These are phyloP conservation scores for Xylocopa sonorina DNA, from an alignment of 1,140 invertebrate genomes.

Conservation along the genomic window DNA sequence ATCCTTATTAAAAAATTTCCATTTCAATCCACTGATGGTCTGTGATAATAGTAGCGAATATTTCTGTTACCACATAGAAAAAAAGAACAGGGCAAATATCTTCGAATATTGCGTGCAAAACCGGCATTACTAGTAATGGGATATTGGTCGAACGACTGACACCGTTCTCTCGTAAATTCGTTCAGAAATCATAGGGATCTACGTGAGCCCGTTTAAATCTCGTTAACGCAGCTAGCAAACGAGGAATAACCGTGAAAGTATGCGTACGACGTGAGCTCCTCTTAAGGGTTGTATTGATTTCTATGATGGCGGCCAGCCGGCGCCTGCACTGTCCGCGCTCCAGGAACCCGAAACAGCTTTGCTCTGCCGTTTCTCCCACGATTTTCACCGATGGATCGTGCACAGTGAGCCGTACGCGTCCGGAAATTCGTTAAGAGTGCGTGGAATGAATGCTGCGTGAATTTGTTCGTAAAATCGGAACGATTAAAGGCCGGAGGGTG, in stretches of 20 bases:
- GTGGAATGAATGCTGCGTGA: neutral
- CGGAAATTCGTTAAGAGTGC: conserved; percentile 12
- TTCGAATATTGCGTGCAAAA: no score
- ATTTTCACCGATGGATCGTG: neutral
- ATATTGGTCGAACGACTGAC: no score
- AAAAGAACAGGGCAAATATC: no score
- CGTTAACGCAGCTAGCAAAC: neutral
- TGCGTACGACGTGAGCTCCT: conserved; percentile 53
- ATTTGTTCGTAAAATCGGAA: neutral
- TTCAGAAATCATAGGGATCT: neutral
- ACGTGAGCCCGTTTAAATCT: neutral
- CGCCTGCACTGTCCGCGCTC: conserved; percentile 61
- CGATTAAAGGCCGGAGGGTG: neutral
- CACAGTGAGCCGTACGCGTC: neutral
- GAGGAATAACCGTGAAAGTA: neutral
- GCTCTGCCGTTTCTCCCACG: conserved; percentile 22
- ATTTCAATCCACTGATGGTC: no score
- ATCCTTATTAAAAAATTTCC: no score
- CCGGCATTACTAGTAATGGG: no score
- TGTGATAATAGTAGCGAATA: no score
- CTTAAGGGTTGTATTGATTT: conserved; percentile 74
- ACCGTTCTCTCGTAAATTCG: neutral
- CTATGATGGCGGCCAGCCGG: conserved; percentile 72
- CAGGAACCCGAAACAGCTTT: conserved; percentile 29
- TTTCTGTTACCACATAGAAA: no score